phyloP scores from a whole-genome alignment of 2,888 invertebrate species.

The Strigamia maritima region DNA sequence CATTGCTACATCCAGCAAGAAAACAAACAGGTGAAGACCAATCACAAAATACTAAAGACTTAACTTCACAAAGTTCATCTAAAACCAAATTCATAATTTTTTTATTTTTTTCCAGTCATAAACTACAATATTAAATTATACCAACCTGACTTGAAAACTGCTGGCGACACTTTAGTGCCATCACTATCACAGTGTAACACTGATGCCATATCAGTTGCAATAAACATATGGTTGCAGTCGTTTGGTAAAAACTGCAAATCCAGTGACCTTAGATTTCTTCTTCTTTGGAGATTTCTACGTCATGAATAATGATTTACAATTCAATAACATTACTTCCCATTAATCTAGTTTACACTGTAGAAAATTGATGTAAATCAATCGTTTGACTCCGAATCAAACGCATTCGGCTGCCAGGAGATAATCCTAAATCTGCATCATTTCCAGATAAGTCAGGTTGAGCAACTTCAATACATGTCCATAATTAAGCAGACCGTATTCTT shows the following conservation, averaged over 20 bases:
- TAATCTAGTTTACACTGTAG: neutral
- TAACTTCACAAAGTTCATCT: too few species aligned
- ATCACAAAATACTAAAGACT: too few species aligned
- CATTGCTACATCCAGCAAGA: neutral
- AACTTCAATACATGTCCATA: constrained; percentile 34
- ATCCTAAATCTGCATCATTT: constrained; percentile 33
- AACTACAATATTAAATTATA: too few species aligned
- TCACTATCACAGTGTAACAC: neutral
- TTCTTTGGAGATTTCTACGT: neutral
- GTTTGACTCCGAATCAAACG: constrained; percentile 17
- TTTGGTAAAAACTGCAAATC: constrained; percentile 36
- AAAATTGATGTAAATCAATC: neutral
- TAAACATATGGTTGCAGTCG: constrained; percentile 8
- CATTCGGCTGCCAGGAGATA: constrained; percentile 21
- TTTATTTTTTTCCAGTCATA: too few species aligned
- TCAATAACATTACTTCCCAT: neutral
- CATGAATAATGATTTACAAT: neutral
- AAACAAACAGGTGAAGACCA: neutral
- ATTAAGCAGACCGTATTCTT: constrained; percentile 36
- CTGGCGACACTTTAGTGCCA: neutral
- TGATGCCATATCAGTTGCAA: constrained; percentile 11
- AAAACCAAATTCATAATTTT: too few species aligned
- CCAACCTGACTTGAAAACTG: neutral
- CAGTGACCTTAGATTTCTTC: neutral
- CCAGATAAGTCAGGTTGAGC: neutral